These are phyloP conservation scores for Dorcus hopei DNA, from an alignment of 2,888 invertebrate genomes.

Conservation along the genomic window DNA sequence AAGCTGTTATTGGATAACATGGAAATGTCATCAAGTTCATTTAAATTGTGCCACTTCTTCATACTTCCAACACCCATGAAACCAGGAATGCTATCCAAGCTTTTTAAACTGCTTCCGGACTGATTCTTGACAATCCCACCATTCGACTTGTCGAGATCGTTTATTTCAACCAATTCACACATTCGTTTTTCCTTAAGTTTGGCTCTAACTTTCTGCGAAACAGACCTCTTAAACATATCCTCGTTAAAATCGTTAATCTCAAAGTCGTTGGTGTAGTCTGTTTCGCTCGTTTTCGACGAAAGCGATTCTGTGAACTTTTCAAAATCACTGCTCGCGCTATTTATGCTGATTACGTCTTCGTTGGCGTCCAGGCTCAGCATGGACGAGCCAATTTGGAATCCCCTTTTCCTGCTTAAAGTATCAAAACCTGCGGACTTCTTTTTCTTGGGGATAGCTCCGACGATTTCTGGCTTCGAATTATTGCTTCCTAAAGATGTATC, in stretches of 20 bases:
- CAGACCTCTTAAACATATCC: slow-evolving; percentile 22
- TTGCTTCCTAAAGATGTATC: slow-evolving; percentile 20
- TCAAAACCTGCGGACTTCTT: slow-evolving; percentile 28
- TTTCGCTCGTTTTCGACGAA: slow-evolving; percentile 17
- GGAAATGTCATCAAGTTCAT: slow-evolving; percentile 40
- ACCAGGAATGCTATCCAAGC: slow-evolving; percentile 35
- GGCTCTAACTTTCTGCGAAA: slow-evolving; percentile 12
- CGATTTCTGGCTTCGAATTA: slow-evolving; percentile 34
- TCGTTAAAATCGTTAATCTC: slow-evolving; percentile 29
- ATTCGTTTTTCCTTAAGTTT: slow-evolving; percentile 14
- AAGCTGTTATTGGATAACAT: slow-evolving; percentile 25
- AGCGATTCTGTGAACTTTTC: slow-evolving; percentile 11
- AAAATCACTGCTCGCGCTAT: slow-evolving; percentile 6
- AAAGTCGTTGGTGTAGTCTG: slow-evolving; percentile 22
- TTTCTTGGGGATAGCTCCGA: slow-evolving; percentile 36
- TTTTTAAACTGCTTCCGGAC: slow-evolving; percentile 35
- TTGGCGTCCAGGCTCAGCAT: slow-evolving; percentile 21
- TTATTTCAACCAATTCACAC: slow-evolving; percentile 26
- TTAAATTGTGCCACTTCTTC: slow-evolving; percentile 43
- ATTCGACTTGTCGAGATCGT: slow-evolving; percentile 20
- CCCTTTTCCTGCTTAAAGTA: slow-evolving; percentile 33
- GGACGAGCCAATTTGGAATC: slow-evolving; percentile 36
- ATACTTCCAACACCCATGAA: slow-evolving; percentile 31
- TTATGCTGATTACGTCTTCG: slow-evolving; percentile 11
- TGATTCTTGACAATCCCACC: slow-evolving; percentile 12